Evolutionary conservation across 2,113 vertebrate genomes (phyloP).

Genomic region (Ursus arctos): DNA sequence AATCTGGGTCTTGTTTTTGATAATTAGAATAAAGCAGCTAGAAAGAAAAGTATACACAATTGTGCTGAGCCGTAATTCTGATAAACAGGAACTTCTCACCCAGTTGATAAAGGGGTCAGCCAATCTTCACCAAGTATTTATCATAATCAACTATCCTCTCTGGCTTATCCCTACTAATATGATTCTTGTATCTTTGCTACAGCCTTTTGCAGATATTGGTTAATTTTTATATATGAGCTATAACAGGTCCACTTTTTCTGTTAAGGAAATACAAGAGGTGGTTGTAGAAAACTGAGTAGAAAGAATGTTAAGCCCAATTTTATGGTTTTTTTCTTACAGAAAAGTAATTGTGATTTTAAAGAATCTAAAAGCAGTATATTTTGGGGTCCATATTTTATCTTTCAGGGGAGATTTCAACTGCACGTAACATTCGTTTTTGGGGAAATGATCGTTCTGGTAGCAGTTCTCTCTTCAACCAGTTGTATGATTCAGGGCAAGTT

Average conservation of each 20-base stretch:
- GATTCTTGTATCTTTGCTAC: conserved; percentile 56
- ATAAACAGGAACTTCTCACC: conserved; percentile 32
- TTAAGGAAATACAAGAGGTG: background rate
- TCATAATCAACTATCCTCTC: conserved; percentile 47
- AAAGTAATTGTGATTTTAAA: background rate
- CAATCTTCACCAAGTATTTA: conserved; percentile 43
- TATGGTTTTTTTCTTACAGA: conserved; percentile 45
- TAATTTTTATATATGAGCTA: conserved; percentile 66
- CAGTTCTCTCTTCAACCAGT: background rate
- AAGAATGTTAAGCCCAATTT: background rate
- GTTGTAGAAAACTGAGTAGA: background rate
- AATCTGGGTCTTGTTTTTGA: background rate
- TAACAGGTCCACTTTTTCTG: background rate
- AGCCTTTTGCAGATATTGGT: conserved; percentile 62
- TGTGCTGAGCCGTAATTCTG: conserved; percentile 55
- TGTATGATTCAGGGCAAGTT: background rate
- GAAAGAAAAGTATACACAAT: conserved; percentile 45
- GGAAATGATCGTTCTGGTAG: background rate
- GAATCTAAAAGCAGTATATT: background rate
- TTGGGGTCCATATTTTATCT: background rate
- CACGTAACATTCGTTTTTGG: background rate
- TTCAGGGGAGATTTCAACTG: background rate
- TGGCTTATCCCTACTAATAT: conserved; percentile 52
- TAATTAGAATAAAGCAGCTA: conserved; percentile 39
- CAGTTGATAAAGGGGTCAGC: conserved; percentile 59